These are phyloP conservation scores for Neria commutata DNA, from an alignment of 2,888 invertebrate species.

Conservation along the genomic window DNA sequence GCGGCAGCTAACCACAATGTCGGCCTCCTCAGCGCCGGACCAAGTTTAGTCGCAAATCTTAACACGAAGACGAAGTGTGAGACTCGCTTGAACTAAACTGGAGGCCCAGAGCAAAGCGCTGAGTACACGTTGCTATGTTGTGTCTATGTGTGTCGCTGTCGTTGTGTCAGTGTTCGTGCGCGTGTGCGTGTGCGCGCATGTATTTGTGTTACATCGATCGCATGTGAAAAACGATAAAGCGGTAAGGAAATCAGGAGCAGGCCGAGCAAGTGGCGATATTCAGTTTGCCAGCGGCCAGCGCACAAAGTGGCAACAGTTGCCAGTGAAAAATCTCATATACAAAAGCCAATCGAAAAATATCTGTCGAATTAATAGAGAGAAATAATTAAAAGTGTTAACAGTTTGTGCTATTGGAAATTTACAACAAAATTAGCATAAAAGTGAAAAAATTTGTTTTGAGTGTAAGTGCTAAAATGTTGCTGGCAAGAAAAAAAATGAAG, in stretches of 20 bases:
- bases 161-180: no score
- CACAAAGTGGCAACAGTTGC: slow-evolving; percentile 1
- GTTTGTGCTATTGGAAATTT: neutral
- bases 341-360: slow-evolving; percentile 3
- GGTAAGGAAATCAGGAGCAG: neutral
- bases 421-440: slow-evolving; percentile 5
- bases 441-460: neutral
- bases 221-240: neutral
- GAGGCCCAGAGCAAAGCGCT: no score
- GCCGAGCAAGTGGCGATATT: neutral
- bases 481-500: slow-evolving; percentile 21
- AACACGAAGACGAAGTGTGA: slow-evolving; percentile 30
- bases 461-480: neutral
- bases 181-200: neutral
- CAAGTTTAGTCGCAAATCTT: slow-evolving; percentile 33
- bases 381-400: neutral
- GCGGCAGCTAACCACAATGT: slow-evolving; percentile 6
- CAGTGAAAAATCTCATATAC: neutral
- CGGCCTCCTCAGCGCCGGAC: slow-evolving; percentile 13
- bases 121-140: no score
- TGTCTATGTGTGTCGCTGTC: no score
- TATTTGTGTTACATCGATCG: slow-evolving; percentile 11
- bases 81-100: slow-evolving; percentile 20
- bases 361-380: neutral
- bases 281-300: slow-evolving; percentile 7